Base-by-base conservation (phyloP, 1,140 invertebrate species). In the Campoletis sonorensis region DNA sequence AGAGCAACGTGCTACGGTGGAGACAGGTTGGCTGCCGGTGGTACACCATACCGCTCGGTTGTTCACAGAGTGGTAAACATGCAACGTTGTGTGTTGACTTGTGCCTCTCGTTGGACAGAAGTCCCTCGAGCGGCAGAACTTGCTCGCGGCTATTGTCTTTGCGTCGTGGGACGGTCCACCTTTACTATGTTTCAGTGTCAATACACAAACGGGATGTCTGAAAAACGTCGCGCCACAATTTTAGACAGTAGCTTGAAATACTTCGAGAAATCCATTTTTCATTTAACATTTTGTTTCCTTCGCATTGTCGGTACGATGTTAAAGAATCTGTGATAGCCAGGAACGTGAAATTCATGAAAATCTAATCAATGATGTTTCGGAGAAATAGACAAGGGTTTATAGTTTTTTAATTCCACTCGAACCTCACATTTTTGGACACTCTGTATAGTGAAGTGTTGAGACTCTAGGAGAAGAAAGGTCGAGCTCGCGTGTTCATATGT, bases 141-240 rank as follows among this genome's bases (percentile, higher is more conserved):
- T 49, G 71, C 71, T 23, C 18, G 23, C 37, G 71, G 71, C 33
- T 73, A 73, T 73, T 73, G 71, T 73, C 71, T 51, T 51, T 73
- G 71, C 37, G 23, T 18, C 33, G 40, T 21, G 71, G 18, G 40
- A 45, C 15, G 33, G 40, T 73, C 51, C 51, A 40, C 71, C 10
- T 40, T 49, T 40, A 5, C 71, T 18, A 16, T 15, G 21, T 7
- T 49, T 73, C 40, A 73, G n/a, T 27, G 10, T 64, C n/a, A 4
- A 64, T 61, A 5, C 21, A 64, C 27, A 15, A 11, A 64, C 3
- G 8, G 40, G 40, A 1, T 45, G 40, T 11, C 7, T 45, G 13
- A 45, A 45, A 45, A 45, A n/a, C n/a, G 11, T 45, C 1, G 40
- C 40, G 40, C 40, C 8, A 13, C 8, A 45, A 1, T 10, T 45